These are phyloP conservation scores for Labrus mixtus DNA, from an alignment of 2,113 vertebrate genomes.

Conservation along the genomic window DNA sequence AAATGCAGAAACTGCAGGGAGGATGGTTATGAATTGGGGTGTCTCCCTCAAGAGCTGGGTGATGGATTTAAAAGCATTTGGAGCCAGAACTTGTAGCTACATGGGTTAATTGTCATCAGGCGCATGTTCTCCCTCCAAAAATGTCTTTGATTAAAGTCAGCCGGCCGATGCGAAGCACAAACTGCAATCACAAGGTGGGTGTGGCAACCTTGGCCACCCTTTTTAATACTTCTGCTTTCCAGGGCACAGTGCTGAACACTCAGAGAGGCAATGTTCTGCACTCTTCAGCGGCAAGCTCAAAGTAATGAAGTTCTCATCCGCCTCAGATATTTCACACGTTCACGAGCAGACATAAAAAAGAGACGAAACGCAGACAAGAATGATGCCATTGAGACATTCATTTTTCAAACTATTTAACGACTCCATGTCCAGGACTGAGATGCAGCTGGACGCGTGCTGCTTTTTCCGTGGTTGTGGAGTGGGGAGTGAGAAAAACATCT, in stretches of 20 bases:
- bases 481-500: conserved; percentile 69
- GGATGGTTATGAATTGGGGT: conserved; percentile 50
- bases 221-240: conserved; percentile 22
- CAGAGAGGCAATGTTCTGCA: conserved; percentile 41
- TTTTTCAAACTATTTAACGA: conserved; percentile 79
- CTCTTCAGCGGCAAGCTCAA: conserved; percentile 35
- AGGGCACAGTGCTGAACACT: conserved; percentile 23
- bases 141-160: conserved; percentile 71
- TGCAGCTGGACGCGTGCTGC: conserved; percentile 66
- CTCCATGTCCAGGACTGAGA: conserved; percentile 55
- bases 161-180: conserved; percentile 17
- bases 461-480: conserved; percentile 67
- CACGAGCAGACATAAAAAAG: conserved; percentile 68
- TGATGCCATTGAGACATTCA: conserved; percentile 72
- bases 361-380: conserved; percentile 69
- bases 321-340: conserved; percentile 77
- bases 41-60: conserved; percentile 27
- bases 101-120: conserved; percentile 62
- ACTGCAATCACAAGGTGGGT: not conserved
- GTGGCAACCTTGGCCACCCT: conserved; percentile 11
- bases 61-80: conserved; percentile 55
- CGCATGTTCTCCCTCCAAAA: conserved; percentile 30
- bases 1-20: conserved; percentile 55
- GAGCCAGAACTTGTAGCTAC: conserved; percentile 37
- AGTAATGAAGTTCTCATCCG: conserved; percentile 78